These are phyloP conservation scores for Melanerpes aurifrons DNA, from an alignment of 2,113 vertebrate genomes.

Conservation along the genomic window DNA sequence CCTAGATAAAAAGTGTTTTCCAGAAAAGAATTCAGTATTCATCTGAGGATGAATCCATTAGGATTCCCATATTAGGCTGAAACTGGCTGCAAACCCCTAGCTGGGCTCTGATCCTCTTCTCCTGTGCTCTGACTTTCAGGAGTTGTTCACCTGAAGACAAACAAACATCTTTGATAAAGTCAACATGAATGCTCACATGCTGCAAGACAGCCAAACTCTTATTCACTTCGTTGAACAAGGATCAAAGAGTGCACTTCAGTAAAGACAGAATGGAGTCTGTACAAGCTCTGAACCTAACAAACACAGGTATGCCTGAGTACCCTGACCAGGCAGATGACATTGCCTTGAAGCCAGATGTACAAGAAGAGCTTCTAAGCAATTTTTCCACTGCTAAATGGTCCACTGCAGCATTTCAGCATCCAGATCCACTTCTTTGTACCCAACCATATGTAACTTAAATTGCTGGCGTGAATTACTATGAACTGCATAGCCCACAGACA, in stretches of 20 bases:
- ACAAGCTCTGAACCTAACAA: neutral
- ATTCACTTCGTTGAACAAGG: accelerated
- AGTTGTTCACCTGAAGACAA: neutral
- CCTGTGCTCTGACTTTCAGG: neutral
- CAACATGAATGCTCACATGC: neutral
- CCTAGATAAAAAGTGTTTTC: neutral
- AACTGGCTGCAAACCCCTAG: neutral
- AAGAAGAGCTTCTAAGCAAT: neutral
- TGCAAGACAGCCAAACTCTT: neutral
- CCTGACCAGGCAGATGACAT: accelerated
- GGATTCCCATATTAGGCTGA: neutral
- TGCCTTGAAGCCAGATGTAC: neutral
- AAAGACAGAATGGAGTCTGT: neutral
- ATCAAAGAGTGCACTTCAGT: neutral
- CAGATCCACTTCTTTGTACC: neutral
- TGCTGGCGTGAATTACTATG: neutral
- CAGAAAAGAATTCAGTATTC: neutral
- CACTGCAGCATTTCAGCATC: neutral
- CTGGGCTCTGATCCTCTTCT: neutral
- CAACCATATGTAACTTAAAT: neutral
- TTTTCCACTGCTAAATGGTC: neutral
- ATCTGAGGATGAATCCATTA: neutral
- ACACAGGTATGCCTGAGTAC: neutral
- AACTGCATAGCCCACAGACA: neutral
- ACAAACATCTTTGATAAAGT: neutral